phyloP scores from a whole-genome alignment of 2,797 vertebrate species.

The Acipenser ruthenus region DNA sequence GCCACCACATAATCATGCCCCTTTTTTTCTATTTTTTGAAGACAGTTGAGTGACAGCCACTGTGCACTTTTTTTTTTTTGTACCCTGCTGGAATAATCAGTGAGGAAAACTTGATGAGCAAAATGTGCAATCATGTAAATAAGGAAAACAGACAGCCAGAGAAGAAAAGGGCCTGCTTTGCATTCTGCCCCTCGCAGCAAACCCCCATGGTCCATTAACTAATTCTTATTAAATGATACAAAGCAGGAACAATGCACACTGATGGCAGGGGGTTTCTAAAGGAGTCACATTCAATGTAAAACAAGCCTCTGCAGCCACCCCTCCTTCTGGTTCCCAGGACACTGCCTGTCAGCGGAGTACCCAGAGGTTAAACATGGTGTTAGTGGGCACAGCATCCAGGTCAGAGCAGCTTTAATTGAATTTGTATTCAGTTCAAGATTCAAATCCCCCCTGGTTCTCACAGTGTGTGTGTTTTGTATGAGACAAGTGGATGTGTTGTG shows the following conservation, averaged over 20 bases:
- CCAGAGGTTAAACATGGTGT: slow-evolving; percentile 43
- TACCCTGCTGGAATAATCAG: slow-evolving; percentile 28
- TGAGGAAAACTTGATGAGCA: slow-evolving; percentile 41
- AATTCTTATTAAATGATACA: slow-evolving; percentile 48
- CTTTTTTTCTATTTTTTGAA: background rate
- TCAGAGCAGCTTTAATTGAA: slow-evolving; percentile 50
- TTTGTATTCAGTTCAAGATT: slow-evolving; percentile 43
- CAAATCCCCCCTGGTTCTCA: slow-evolving; percentile 52
- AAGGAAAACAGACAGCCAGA: slow-evolving; percentile 29
- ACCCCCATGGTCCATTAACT: slow-evolving; percentile 44
- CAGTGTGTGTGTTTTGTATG: slow-evolving; percentile 34
- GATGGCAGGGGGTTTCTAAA: slow-evolving; percentile 44
- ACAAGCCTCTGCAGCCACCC: slow-evolving; percentile 35
- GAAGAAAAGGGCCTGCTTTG: slow-evolving; percentile 48
- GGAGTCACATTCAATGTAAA: slow-evolving; percentile 43
- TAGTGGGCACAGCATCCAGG: slow-evolving; percentile 34
- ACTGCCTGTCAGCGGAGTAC: slow-evolving; percentile 49
- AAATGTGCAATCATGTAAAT: slow-evolving; percentile 57
- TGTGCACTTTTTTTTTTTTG: slow-evolving; percentile 4
- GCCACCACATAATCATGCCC: background rate
- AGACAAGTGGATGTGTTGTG: slow-evolving; percentile 16
- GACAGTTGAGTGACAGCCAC: slow-evolving; percentile 12
- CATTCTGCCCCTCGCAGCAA: slow-evolving; percentile 36
- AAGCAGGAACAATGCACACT: slow-evolving; percentile 42
- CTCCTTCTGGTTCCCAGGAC: slow-evolving; percentile 55